Base-by-base conservation (phyloP, 2,113 vertebrate genomes). In the Bungarus multicinctus region DNA sequence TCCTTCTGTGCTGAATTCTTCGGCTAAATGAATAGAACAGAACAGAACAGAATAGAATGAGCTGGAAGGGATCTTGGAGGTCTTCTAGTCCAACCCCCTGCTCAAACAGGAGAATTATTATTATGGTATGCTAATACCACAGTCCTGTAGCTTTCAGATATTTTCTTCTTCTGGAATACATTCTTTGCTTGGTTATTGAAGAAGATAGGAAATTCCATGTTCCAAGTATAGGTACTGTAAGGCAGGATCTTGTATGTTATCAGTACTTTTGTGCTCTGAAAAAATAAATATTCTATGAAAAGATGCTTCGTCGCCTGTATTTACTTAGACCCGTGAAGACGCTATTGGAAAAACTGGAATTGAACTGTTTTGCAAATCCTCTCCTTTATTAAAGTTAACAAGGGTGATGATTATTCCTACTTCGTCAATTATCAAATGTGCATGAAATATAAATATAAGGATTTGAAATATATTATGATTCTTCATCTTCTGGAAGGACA, bases 371-470 rank as follows among this genome's bases (percentile, higher is more conserved):
- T 60, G n/a, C 45, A 14, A 27, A 2, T 50, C 6, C 34, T 6
- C 55, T 52, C 30, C 34, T 74, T 74, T 90, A 52, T n/a, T 52
- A 34, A 74, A 74, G 3, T 74, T 39, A 91, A 20, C 43, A 20
- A 9, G 9, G 0, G 45, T 54, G 39, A 25, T 55, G 90, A 45
- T 5, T 22, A 2, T 3, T 47, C n/a, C 27, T 22, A n/a, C 14
- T 52, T 30, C 34, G 0, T 0, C 47, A 0, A 7, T 45, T 25
- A 0, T 0, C 47, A 0, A 11, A 3, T 81, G 54, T 88, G 55
- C 0, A 0, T 92, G 92, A 89, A 93, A 94, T 89, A 92, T 94
- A 39, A 81, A 81, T 81, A 81, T n/a, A 22, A 81, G 34, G 5
- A 81, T 81, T 9, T 81, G 34, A 81, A 81, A 39, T 39, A 43